Conservation (phyloP, 2,888 invertebrate genomes). For the Ornithoptera alexandrae region DNA sequence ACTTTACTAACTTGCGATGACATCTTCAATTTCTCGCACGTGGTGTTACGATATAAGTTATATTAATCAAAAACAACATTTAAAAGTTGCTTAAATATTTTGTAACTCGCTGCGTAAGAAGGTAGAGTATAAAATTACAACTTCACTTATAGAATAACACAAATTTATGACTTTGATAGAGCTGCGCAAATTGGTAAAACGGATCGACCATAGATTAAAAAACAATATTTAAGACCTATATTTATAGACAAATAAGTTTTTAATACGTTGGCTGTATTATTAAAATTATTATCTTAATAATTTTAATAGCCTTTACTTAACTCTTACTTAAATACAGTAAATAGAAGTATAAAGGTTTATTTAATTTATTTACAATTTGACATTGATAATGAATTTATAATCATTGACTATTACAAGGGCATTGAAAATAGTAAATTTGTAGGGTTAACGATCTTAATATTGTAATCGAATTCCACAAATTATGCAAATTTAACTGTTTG, state of each 20-base stretch:
- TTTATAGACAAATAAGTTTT: no score
- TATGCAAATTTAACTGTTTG: neutral
- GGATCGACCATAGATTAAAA: no score
- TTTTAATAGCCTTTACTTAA: neutral
- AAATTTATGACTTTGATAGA: no score
- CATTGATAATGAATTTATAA: neutral
- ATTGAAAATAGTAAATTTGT: neutral
- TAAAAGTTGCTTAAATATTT: conserved; percentile 11
- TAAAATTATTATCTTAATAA: neutral
- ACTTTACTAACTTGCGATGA: neutral
- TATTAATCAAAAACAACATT: neutral
- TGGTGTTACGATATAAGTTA: neutral
- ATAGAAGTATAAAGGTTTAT: neutral
- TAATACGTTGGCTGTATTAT: no score
- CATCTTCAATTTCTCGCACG: neutral
- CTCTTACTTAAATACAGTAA: neutral
- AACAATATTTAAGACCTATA: no score
- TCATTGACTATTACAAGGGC: neutral
- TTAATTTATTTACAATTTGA: neutral
- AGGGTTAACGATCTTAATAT: neutral
- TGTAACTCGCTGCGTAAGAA: conserved; percentile 8
- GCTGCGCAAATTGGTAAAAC: no score
- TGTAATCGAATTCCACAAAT: neutral
- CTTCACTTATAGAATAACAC: neutral
- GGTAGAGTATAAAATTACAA: conserved; percentile 13